Evolutionary conservation across 2,888 invertebrate species (phyloP).

Genomic region (Platerodrilus igneus): DNA sequence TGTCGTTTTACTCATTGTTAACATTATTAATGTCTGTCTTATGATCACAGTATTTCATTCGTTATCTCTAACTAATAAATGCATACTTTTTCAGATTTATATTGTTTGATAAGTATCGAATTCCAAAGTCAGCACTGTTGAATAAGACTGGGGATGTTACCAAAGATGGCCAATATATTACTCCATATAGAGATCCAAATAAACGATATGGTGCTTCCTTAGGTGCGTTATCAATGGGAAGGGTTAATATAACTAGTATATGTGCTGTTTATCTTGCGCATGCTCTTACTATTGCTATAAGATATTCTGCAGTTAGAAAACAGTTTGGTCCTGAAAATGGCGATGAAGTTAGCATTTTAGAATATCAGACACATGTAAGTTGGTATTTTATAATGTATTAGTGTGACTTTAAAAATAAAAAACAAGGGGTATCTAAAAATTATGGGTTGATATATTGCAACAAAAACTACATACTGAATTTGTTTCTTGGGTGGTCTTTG

Average conservation of each 20-base stretch:
- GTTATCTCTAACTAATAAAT: no score
- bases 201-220: conserved; percentile 52
- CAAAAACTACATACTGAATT: conserved; percentile 16
- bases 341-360: conserved; percentile 78
- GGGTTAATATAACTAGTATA: conserved; percentile 65
- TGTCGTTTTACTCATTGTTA: no score
- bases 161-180: conserved; percentile 74
- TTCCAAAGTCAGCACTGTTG: conserved; percentile 74
- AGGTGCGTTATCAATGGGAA: conserved; percentile 76
- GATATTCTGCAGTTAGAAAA: conserved; percentile 80
- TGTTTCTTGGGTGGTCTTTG: no score
- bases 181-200: conserved; percentile 74
- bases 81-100: conserved; percentile 59
- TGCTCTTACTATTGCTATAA: conserved; percentile 75
- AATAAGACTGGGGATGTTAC: conserved; percentile 86
- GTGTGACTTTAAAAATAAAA: no score
- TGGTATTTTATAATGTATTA: conserved; percentile 47
- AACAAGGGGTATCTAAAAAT: conserved; percentile 93
- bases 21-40: no score
- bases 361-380: conserved; percentile 84
- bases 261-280: conserved; percentile 61
- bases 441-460: conserved; percentile 55
- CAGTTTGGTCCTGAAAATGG: conserved; percentile 79
- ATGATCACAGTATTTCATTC: no score
- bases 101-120: conserved; percentile 73